These are phyloP conservation scores for Drosophila kikkawai DNA, from an alignment of 1,140 invertebrate species.

Conservation along the genomic window DNA sequence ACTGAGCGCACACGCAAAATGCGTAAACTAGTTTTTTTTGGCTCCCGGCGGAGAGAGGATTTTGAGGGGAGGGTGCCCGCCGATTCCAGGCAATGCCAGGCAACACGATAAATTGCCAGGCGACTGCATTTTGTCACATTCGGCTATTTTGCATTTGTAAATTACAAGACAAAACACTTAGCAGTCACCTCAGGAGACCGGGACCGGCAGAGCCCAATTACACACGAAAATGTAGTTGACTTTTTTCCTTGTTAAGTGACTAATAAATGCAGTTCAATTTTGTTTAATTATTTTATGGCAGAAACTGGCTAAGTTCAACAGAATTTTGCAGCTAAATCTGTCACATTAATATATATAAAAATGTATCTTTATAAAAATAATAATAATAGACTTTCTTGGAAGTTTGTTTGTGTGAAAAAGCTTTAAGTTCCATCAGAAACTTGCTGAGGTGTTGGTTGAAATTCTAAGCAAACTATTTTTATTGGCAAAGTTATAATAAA, in stretches of 20 bases:
- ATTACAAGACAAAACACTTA: constrained; percentile 82
- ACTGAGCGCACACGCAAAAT: constrained; percentile 56
- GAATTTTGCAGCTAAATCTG: not conserved
- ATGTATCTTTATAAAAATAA: not conserved
- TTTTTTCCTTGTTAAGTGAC: constrained; percentile 25
- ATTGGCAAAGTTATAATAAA: not conserved
- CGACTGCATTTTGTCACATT: constrained; percentile 77
- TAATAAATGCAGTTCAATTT: constrained; percentile 20
- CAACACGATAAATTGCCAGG: constrained; percentile 70
- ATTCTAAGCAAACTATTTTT: not conserved
- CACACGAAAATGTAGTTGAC: constrained; percentile 36
- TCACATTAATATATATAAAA: not conserved
- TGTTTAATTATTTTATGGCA: constrained; percentile 11
- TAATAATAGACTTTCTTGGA: too few relatives aligned
- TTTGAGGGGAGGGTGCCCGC: not conserved
- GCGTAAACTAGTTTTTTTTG: constrained; percentile 75
- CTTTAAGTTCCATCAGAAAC: not conserved
- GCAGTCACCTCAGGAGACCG: constrained; percentile 41
- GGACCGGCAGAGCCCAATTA: constrained; percentile 47
- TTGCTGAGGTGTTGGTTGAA: not conserved
- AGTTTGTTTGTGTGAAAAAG: not conserved
- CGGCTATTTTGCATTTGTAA: constrained; percentile 73
- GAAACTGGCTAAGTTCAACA: not conserved
- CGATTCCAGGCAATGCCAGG: constrained; percentile 61
- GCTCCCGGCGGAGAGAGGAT: constrained; percentile 26